Percentiles rank a stretch among this genome's conserved stretches.
These are phyloP conservation scores for Oncopeltus fasciatus DNA, from an alignment of 1,140 invertebrate genomes.

Conservation along the genomic window DNA sequence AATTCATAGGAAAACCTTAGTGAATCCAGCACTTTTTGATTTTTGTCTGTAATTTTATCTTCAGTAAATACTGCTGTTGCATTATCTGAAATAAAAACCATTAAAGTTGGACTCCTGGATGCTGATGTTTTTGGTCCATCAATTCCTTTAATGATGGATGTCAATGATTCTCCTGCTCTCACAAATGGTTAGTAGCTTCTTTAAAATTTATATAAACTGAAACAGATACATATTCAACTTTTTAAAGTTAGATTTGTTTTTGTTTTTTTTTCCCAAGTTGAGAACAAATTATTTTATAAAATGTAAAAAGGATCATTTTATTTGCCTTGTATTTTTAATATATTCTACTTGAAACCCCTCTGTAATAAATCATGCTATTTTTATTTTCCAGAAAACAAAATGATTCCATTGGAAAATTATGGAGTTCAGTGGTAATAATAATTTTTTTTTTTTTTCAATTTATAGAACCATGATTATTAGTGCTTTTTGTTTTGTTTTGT, in stretches of 20 bases:
- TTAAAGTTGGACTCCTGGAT: slow-evolving; percentile 67
- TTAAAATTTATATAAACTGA: not conserved
- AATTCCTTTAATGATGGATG: slow-evolving; percentile 81
- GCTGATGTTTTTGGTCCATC: slow-evolving; percentile 84
- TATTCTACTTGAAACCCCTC: too few relatives aligned
- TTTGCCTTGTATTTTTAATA: too few relatives aligned
- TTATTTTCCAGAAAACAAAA: slow-evolving; percentile 45
- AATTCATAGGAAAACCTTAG: too few relatives aligned
- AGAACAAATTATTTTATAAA: too few relatives aligned
- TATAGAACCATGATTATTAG: not conserved
- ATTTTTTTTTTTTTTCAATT: not conserved
- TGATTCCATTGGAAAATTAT: slow-evolving; percentile 77
- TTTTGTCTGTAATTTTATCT: too few relatives aligned
- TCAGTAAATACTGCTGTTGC: slow-evolving; percentile 66
- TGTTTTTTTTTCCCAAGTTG: too few relatives aligned
- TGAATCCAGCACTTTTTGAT: too few relatives aligned
- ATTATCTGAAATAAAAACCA: slow-evolving; percentile 44
- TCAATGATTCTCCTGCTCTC: slow-evolving; percentile 55
- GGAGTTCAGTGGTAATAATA: slow-evolving; percentile 46
- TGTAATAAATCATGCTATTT: too few relatives aligned
- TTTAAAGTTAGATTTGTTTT: not conserved
- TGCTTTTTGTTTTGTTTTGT: not conserved
- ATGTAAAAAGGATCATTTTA: not conserved
- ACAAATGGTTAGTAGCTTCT: slow-evolving; percentile 37
- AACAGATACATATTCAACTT: not conserved